Conservation (phyloP, 2,113 vertebrate species). For the Lipophrys pholis region DNA sequence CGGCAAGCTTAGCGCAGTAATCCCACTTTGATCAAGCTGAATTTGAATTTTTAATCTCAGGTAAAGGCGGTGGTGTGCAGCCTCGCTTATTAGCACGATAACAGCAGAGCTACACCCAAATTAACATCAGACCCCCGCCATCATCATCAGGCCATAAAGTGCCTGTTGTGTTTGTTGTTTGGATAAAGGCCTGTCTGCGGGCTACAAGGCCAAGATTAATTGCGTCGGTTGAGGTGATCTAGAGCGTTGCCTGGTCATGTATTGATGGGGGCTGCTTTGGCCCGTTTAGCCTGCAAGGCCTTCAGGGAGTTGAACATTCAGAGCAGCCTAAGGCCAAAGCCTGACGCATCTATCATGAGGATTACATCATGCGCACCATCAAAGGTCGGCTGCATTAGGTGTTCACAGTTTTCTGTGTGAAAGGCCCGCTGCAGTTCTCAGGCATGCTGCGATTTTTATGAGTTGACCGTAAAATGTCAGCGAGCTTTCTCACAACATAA, state of each 20-base stretch:
- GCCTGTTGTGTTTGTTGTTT: constrained; percentile 51
- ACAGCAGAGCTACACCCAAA: constrained; percentile 29
- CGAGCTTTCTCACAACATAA: constrained; percentile 33
- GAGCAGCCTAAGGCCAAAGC: constrained; percentile 65
- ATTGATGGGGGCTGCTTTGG: constrained; percentile 66
- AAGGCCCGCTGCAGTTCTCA: constrained; percentile 26
- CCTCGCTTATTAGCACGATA: constrained; percentile 35
- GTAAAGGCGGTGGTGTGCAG: constrained; percentile 46
- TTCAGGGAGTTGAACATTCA: constrained; percentile 62
- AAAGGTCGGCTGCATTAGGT: constrained; percentile 52
- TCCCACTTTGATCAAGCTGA: constrained; percentile 60
- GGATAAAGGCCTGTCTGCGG: constrained; percentile 55
- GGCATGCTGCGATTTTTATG: background rate
- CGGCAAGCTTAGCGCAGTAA: constrained; percentile 56
- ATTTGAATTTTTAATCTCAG: constrained; percentile 68
- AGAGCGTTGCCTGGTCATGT: constrained; percentile 43
- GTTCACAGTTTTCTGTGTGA: constrained; percentile 43
- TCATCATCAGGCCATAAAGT: constrained; percentile 15
- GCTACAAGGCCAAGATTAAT: constrained; percentile 65
- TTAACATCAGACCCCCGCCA: constrained; percentile 39
- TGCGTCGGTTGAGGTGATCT: constrained; percentile 45
- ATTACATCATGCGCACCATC: constrained; percentile 64
- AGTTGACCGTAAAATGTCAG: constrained; percentile 26
- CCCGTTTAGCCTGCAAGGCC: constrained; percentile 63
- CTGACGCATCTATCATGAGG: constrained; percentile 60